These are phyloP conservation scores for Huso huso DNA, from an alignment of 2,797 vertebrate genomes.

Conservation along the genomic window DNA sequence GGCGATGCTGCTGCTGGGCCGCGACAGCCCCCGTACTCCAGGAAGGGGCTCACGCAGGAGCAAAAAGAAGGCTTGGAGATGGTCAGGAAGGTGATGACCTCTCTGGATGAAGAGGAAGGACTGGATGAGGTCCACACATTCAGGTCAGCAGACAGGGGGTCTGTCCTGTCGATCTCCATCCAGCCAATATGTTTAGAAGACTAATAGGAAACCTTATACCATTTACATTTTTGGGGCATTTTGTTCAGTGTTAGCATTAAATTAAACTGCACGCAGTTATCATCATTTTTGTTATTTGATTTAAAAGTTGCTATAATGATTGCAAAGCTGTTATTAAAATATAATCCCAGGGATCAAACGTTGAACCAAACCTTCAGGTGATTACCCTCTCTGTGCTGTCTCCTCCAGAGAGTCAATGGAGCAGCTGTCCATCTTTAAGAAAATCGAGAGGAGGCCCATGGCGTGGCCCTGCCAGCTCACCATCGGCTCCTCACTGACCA, in stretches of 20 bases:
- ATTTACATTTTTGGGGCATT: neutral
- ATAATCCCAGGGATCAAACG: neutral
- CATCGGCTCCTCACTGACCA: slow-evolving; percentile 76
- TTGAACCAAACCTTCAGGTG: neutral
- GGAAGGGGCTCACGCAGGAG: slow-evolving; percentile 66
- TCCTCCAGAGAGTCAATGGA: slow-evolving; percentile 73
- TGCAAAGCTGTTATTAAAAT: neutral
- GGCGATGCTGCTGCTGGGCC: slow-evolving; percentile 29
- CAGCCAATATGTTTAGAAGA: too few relatives aligned
- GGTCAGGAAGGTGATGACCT: slow-evolving; percentile 72
- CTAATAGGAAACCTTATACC: neutral
- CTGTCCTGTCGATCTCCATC: neutral
- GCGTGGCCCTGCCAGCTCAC: slow-evolving; percentile 85
- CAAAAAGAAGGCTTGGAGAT: slow-evolving; percentile 69
- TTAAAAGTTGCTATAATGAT: neutral
- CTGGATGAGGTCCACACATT: slow-evolving; percentile 82
- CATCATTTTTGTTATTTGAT: too few relatives aligned
- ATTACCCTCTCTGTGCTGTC: slow-evolving; percentile 3
- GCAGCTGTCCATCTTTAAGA: slow-evolving; percentile 82
- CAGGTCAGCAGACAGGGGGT: slow-evolving; percentile 54
- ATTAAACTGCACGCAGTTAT: neutral
- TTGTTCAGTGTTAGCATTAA: neutral
- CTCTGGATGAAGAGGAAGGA: slow-evolving; percentile 73
- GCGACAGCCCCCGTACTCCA: slow-evolving; percentile 28
- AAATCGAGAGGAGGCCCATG: slow-evolving; percentile 62